Base-by-base conservation (phyloP, 2,113 vertebrate genomes). In the Vidua chalybeata region DNA sequence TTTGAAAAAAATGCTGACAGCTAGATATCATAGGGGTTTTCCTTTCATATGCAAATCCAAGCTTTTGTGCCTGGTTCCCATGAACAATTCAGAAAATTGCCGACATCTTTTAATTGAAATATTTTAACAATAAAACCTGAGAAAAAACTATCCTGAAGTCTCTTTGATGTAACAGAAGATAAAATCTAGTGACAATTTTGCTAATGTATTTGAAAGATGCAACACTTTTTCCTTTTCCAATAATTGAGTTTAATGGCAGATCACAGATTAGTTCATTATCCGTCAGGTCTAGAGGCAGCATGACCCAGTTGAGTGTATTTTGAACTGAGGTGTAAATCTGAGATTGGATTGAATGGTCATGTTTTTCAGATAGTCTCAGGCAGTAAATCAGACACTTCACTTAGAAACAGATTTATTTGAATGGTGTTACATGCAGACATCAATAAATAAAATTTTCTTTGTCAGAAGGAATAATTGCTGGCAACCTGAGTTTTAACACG, bases 371-470 rank as follows among this genome's bases (percentile, higher is more conserved):
- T 94, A 97, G 91, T 94, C 95, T 92, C 54, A 49, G 96, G 74
- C 93, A 94, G 76, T 90, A 97, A 97, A 96, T 97, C 90, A 97
- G 92, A 94, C 62, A 87, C 89, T 94, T 96, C 95, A 97, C 87
- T 98, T 98, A 97, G 80, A 90, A 96, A 97, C 89, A 94, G 92
- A 98, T 98, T 97, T 98, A 97, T 98, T 86, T 96, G 93, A 96
- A 94, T 33, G 13, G 69, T 92, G 84, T 93, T 95, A 92, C 88
- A 97, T 96, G 89, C 87, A 97, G 96, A 93, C 95, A 96, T 95
- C 97, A 96, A 97, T 97, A 97, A 98, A 97, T 95, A 98, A 98
- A 95, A 87, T 96, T 97, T 96, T 93, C 87, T 97, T 96, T 83
- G 83, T 96, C 90, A 92, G 45, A 39, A 68, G 76, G 63, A 96